phyloP scores from a whole-genome alignment of 2,797 vertebrate species.

The Botia almorhae region DNA sequence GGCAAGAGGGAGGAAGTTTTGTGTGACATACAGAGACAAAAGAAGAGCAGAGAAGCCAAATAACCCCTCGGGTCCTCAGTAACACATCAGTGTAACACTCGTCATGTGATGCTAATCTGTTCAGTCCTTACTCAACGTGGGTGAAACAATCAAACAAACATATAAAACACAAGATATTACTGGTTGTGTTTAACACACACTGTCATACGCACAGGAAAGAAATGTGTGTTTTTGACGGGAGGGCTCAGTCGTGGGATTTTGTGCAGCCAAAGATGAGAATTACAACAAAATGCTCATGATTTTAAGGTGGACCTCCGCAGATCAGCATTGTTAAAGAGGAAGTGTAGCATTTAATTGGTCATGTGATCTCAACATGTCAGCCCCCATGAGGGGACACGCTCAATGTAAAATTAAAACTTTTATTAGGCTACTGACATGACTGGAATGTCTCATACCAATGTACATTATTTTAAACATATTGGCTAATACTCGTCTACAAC shows the following conservation, averaged over 20 bases:
- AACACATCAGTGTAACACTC: constrained; percentile 40
- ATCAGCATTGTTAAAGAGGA: background rate
- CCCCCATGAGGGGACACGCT: too few species aligned
- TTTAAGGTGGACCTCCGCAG: background rate
- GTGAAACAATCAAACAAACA: constrained; percentile 50
- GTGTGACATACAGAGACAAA: constrained; percentile 49
- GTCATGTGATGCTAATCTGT: constrained; percentile 52
- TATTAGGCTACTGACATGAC: too few species aligned
- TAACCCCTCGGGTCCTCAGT: constrained; percentile 53
- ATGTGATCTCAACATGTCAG: too few species aligned
- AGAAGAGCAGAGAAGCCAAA: constrained; percentile 58
- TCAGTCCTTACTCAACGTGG: constrained; percentile 38
- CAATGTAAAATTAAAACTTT: too few species aligned
- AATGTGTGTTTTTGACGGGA: constrained; percentile 1
- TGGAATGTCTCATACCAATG: too few species aligned
- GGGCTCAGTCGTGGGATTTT: constrained; percentile 11
- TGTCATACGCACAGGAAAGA: constrained; percentile 29
- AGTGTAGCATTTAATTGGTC: too few species aligned
- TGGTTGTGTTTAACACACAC: constrained; percentile 45
- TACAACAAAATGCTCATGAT: background rate
- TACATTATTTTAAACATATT: too few species aligned
- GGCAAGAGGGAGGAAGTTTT: constrained; percentile 47
- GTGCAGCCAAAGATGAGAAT: background rate
- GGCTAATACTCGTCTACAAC: too few species aligned
- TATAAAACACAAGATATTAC: constrained; percentile 33